phyloP scores from a whole-genome alignment of 2,888 invertebrate genomes.

The Plebejus argus region DNA sequence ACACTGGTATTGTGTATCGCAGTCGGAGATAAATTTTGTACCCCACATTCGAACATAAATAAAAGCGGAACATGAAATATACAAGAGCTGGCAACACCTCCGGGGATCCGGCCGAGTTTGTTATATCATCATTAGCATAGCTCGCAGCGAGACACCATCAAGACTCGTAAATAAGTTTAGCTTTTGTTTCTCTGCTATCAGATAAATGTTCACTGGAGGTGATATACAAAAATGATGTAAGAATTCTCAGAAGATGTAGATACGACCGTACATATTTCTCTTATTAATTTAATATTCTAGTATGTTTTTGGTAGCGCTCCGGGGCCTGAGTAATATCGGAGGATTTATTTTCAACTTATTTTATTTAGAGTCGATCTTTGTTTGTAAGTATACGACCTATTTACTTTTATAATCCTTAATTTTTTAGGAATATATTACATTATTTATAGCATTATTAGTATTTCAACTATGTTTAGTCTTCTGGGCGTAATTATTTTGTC shows the following conservation, averaged over 20 bases:
- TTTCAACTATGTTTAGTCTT: not conserved
- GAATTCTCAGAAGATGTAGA: slow-evolving; percentile 21
- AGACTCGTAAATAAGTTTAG: slow-evolving; percentile 32
- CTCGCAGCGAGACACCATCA: slow-evolving; percentile 31
- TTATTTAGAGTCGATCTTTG: not conserved
- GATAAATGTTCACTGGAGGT: slow-evolving; percentile 20
- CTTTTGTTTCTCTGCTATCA: slow-evolving; percentile 24
- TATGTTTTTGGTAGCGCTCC: not conserved
- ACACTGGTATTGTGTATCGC: not conserved
- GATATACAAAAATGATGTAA: slow-evolving; percentile 4
- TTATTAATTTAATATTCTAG: slow-evolving; percentile 14
- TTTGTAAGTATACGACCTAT: not conserved
- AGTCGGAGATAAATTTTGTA: not conserved
- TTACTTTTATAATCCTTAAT: not conserved
- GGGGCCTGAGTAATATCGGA: not conserved
- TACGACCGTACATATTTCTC: not conserved
- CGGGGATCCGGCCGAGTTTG: slow-evolving; percentile 29
- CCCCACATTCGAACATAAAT: slow-evolving; percentile 8
- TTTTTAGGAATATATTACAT: not conserved
- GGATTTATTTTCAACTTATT: not conserved
- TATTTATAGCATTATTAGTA: not conserved
- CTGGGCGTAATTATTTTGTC: too few species aligned
- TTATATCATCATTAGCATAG: slow-evolving; percentile 39
- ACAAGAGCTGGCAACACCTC: slow-evolving; percentile 12
- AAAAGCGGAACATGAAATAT: slow-evolving; percentile 19